Percentiles rank a stretch among this genome's conserved stretches.
Conservation (phyloP, 2,797 vertebrate genomes). For the Sebastes paucispinis region DNA sequence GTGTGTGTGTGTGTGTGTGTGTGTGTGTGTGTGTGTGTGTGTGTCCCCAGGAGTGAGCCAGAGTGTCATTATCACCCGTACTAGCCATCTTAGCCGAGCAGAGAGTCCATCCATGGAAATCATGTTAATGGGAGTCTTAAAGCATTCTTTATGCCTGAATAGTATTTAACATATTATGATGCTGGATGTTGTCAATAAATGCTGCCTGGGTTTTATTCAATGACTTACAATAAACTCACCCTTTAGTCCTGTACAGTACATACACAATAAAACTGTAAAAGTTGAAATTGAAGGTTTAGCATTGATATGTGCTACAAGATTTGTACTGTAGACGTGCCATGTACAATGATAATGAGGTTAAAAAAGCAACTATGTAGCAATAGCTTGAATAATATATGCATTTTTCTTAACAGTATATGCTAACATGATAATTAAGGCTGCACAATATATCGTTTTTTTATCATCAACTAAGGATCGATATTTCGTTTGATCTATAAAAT, state of each 20-base stretch:
- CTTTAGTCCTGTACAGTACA: too few relatives aligned
- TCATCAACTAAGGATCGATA: too few relatives aligned
- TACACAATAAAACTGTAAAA: background rate
- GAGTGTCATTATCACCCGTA: conserved; percentile 78
- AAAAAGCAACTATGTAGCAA: background rate
- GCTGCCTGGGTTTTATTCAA: conserved; percentile 1
- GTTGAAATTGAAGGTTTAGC: background rate
- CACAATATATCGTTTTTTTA: too few relatives aligned
- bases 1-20: conserved; percentile 5
- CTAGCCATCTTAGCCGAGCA: conserved; percentile 64
- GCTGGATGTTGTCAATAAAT: conserved; percentile 5
- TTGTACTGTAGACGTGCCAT: background rate
- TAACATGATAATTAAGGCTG: background rate
- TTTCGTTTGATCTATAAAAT: too few relatives aligned
- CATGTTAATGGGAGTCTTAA: conserved; percentile 53
- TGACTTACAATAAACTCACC: background rate
- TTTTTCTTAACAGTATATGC: background rate
- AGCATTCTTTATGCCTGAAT: conserved; percentile 36
- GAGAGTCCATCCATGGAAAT: conserved; percentile 72
- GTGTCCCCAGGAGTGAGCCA: conserved; percentile 79
- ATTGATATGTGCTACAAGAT: background rate
- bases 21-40: conserved; percentile 23
- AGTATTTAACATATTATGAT: conserved; percentile 20
- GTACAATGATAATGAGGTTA: background rate
- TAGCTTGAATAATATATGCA: background rate